A percentile compares a stretch with the other conserved stretches of the same genome.
Conservation (phyloP, 2,797 vertebrate species). For the Hafferia zeledoni region DNA sequence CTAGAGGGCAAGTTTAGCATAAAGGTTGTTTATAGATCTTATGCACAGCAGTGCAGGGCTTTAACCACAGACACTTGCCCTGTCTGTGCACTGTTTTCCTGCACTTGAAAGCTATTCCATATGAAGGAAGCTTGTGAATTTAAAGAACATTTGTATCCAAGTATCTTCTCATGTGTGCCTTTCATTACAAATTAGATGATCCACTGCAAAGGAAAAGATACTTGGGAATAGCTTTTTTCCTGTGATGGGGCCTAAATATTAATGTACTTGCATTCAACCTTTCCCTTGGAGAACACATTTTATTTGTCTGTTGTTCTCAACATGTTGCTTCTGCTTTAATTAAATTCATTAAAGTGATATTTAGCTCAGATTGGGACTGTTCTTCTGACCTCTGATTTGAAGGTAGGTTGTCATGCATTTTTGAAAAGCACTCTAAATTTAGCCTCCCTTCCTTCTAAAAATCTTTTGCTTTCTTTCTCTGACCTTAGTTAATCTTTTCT, state of each 20-base stretch:
- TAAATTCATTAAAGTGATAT: conserved; percentile 11
- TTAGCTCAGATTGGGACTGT: background rate
- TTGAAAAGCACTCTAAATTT: background rate
- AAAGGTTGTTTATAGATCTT: background rate
- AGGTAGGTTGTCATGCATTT: background rate
- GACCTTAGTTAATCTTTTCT: background rate
- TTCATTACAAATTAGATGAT: background rate
- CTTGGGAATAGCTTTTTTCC: background rate
- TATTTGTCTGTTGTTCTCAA: conserved; percentile 7
- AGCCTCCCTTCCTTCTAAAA: background rate
- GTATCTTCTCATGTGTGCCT: background rate
- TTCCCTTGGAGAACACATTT: background rate
- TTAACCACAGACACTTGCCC: background rate
- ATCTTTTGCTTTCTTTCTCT: background rate
- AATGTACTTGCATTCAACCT: background rate
- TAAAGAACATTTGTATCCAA: background rate
- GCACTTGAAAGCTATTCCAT: background rate
- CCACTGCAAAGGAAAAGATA: background rate
- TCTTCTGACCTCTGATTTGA: conserved; percentile 12
- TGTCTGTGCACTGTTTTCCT: background rate
- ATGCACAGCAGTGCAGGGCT: background rate
- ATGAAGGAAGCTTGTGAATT: background rate
- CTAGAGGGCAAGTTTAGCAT: background rate
- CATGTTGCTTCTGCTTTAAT: conserved; percentile 20
- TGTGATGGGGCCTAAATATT: background rate